Conservation (phyloP, 2,113 vertebrate genomes). For the Syrmaticus mikado region DNA sequence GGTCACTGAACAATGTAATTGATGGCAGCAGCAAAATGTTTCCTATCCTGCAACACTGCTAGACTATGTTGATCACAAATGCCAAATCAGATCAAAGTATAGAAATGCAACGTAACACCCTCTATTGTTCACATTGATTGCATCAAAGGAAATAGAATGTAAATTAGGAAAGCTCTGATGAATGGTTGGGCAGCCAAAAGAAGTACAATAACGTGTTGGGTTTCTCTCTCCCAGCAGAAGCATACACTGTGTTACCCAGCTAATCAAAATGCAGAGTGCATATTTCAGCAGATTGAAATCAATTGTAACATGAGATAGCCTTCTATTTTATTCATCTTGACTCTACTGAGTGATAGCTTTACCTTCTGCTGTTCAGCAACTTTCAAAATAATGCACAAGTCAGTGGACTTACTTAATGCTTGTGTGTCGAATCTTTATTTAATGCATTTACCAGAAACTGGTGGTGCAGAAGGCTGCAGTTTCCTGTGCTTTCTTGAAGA, state of each 20-base stretch:
- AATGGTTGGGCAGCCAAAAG: conserved; percentile 55
- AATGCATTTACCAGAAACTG: conserved; percentile 31
- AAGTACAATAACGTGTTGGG: conserved; percentile 10
- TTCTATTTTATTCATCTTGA: conserved; percentile 74
- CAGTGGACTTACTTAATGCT: conserved; percentile 27
- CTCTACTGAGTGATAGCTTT: conserved; percentile 69
- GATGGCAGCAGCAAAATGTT: conserved; percentile 47
- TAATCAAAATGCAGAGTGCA: conserved; percentile 62
- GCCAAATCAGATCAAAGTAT: conserved; percentile 55
- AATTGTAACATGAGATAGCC: conserved; percentile 71
- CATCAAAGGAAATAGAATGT: conserved; percentile 64
- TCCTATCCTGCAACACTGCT: not conserved
- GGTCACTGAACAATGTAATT: conserved; percentile 63
- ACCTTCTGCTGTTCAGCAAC: conserved; percentile 66
- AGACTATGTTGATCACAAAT: conserved; percentile 40
- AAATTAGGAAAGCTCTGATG: conserved; percentile 67
- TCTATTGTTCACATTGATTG: conserved; percentile 49
- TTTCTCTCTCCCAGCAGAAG: conserved; percentile 35
- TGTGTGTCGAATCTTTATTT: conserved; percentile 41
- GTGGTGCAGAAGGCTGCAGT: conserved; percentile 12
- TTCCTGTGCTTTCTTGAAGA: not conserved
- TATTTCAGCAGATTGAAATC: conserved; percentile 74
- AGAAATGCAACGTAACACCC: conserved; percentile 59
- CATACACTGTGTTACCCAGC: not conserved
- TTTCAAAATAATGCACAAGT: conserved; percentile 61